These are phyloP conservation scores for Bubo bubo DNA, from an alignment of 2,113 vertebrate species.

Conservation along the genomic window DNA sequence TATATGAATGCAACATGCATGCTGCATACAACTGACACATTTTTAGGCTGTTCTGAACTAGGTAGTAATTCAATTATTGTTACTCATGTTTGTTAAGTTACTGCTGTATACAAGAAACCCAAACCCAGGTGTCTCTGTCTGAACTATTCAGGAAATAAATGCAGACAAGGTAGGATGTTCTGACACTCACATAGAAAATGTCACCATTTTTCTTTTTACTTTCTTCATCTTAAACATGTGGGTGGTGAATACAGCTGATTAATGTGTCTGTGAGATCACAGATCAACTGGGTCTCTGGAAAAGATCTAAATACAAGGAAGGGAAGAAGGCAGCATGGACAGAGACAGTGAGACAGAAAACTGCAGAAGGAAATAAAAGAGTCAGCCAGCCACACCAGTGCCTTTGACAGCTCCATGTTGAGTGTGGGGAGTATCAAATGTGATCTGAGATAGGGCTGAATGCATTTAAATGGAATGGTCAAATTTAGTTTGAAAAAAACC, in stretches of 20 bases:
- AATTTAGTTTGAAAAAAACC: neutral
- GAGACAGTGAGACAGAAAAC: neutral
- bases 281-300: neutral
- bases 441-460: neutral
- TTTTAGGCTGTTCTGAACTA: neutral
- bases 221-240: neutral
- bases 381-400: accelerated
- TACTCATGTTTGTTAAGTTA: neutral
- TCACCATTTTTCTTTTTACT: neutral
- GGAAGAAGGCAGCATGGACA: neutral
- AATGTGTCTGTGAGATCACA: neutral
- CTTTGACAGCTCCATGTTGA: neutral
- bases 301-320: neutral
- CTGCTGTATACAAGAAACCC: neutral
- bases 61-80: neutral
- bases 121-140: neutral
- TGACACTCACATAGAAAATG: neutral
- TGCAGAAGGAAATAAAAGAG: neutral
- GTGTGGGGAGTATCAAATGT: neutral
- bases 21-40: neutral
- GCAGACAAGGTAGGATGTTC: neutral
- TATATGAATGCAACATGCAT: neutral
- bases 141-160: neutral
- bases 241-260: neutral
- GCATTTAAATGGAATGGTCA: neutral